Conservation (phyloP, 2,888 invertebrate genomes). For the Meteorus cinctellus region DNA sequence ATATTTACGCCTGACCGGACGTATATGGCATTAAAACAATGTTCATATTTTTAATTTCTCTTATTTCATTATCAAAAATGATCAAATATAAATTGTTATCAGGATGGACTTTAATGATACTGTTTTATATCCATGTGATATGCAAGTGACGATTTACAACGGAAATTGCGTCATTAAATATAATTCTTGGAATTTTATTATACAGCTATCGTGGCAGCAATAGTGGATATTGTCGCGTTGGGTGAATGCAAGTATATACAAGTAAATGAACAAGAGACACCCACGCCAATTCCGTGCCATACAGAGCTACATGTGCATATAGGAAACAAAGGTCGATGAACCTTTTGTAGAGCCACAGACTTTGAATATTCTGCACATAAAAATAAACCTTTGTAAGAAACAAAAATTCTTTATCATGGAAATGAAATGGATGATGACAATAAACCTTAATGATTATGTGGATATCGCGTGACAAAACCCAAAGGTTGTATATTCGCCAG, state of each 20-base stretch:
- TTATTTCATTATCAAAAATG: no score
- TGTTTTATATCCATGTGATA: neutral
- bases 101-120: neutral
- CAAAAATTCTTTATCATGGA: conserved; percentile 9
- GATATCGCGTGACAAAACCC: no score
- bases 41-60: no score
- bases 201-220: neutral
- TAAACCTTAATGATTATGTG: no score
- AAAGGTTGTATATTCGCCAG: no score
- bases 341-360: conserved; percentile 41
- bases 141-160: neutral
- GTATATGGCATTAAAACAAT: no score
- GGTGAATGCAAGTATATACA: neutral
- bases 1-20: neutral
- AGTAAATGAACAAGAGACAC: conserved; percentile 32
- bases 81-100: neutral
- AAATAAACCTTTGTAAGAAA: neutral
- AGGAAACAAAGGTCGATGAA: conserved; percentile 51
- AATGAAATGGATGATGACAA: no score
- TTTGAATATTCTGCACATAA: conserved; percentile 48
- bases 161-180: conserved; percentile 16
- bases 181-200: conserved; percentile 6
- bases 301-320: conserved; percentile 31
- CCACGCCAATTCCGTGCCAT: conserved; percentile 41
- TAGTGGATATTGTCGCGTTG: neutral